phyloP scores from a whole-genome alignment of 2,797 vertebrate species.

The Tiaroga cobitis region DNA sequence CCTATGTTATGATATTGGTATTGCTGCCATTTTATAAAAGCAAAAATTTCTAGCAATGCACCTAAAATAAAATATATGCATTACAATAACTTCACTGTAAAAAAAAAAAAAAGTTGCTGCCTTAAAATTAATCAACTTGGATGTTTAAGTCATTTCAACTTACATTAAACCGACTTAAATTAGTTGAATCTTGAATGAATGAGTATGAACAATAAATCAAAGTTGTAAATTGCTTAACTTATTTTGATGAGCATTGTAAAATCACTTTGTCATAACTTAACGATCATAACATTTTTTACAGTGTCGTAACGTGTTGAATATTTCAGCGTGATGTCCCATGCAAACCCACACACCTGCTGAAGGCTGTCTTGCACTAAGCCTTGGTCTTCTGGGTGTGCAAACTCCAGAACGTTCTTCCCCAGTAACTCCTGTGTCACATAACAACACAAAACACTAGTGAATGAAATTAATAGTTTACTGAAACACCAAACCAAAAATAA shows the following conservation, averaged over 20 bases:
- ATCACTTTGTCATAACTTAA: no score
- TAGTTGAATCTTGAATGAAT: no score
- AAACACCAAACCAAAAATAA: background rate
- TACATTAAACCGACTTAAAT: no score
- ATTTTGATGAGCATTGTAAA: no score
- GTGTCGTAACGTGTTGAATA: background rate
- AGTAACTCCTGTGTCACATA: constrained; percentile 84
- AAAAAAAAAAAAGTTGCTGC: no score
- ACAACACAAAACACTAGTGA: constrained; percentile 18
- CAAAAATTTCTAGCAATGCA: background rate
- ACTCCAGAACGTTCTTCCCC: constrained; percentile 92
- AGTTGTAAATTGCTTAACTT: no score
- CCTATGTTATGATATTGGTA: background rate
- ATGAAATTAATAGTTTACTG: background rate
- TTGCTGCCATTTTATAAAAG: background rate
- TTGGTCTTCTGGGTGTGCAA: constrained; percentile 93
- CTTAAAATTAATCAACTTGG: no score
- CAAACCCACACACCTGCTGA: constrained; percentile 85
- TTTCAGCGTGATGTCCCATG: background rate
- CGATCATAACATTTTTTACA: no score
- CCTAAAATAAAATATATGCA: background rate
- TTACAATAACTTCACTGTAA: background rate
- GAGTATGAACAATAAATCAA: no score
- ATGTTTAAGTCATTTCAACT: no score
- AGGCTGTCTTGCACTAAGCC: constrained; percentile 93